Evolutionary conservation across 92 coral and sea anemone species (phyloP).

Genomic region (Palythoa grandiflora): DNA sequence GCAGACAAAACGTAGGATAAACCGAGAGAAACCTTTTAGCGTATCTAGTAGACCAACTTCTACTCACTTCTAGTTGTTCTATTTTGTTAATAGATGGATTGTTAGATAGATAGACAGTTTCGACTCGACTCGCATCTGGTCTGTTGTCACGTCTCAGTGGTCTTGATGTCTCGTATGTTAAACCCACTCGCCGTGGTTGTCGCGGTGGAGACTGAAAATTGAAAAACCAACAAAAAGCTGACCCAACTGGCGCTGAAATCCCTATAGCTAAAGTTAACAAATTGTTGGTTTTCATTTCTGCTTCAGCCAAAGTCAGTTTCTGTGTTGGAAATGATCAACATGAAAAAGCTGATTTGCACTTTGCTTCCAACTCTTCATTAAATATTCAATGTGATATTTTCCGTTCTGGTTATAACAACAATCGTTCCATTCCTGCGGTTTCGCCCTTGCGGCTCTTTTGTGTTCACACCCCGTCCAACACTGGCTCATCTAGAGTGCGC

Average conservation of each 20-base stretch:
- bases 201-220: neutral
- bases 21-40: no score
- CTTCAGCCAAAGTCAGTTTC: neutral
- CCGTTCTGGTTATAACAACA: neutral
- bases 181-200: neutral
- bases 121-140: neutral
- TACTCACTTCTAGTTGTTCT: no score
- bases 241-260: neutral
- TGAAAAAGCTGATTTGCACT: neutral
- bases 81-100: no score
- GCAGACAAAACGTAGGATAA: no score
- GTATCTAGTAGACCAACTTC: no score
- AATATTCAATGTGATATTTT: neutral
- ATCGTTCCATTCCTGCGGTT: neutral
- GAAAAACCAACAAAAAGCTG: neutral
- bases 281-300: neutral
- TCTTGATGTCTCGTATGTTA: neutral
- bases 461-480: neutral
- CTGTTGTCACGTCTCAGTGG: neutral
- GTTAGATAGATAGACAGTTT: no score
- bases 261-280: neutral
- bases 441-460: neutral
- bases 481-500: neutral
- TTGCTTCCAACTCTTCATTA: neutral
- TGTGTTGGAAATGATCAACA: neutral